A percentile compares a stretch with the other conserved stretches of the same genome.
Evolutionary conservation across 2,113 vertebrate species (phyloP).

Genomic region (Esox niger): DNA sequence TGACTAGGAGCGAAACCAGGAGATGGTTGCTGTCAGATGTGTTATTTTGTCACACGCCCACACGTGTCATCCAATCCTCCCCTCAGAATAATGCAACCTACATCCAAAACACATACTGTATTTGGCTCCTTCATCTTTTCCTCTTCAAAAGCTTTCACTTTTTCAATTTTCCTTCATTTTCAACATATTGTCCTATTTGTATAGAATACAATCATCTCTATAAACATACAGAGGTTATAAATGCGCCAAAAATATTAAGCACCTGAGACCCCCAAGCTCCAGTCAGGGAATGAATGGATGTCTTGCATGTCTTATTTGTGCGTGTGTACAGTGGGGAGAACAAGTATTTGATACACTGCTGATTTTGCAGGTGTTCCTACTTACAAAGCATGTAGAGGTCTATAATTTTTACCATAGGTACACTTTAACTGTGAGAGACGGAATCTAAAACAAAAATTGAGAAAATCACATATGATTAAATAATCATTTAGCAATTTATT

Average conservation of each 20-base stretch:
- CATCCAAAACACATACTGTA: slow-evolving; percentile 22
- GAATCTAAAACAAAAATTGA: no score
- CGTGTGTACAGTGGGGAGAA: no score
- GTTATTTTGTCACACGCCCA: slow-evolving; percentile 42
- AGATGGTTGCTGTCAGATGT: slow-evolving; percentile 32
- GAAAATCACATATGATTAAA: no score
- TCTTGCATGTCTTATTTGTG: slow-evolving; percentile 17
- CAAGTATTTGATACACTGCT: no score
- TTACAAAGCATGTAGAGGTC: no score
- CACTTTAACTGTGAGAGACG: no score
- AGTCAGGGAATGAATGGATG: slow-evolving; percentile 51
- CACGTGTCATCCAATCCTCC: slow-evolving; percentile 20
- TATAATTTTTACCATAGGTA: no score
- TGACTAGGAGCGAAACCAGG: slow-evolving; percentile 50
- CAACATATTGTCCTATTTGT: slow-evolving; percentile 37
- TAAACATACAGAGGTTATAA: slow-evolving; percentile 62
- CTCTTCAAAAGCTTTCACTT: slow-evolving; percentile 13
- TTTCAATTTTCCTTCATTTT: slow-evolving; percentile 16
- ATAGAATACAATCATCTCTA: slow-evolving; percentile 53
- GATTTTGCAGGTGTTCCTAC: no score
- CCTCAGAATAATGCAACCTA: slow-evolving; percentile 15
- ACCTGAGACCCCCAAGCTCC: slow-evolving; percentile 65
- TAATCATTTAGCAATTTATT: no score
- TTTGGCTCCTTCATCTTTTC: slow-evolving; percentile 32
- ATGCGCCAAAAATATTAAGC: slow-evolving; percentile 66